These are phyloP conservation scores for Axinella damicornis DNA, from an alignment of 37 sponge, comb jelly and placozoan genomes.

Conservation along the genomic window DNA sequence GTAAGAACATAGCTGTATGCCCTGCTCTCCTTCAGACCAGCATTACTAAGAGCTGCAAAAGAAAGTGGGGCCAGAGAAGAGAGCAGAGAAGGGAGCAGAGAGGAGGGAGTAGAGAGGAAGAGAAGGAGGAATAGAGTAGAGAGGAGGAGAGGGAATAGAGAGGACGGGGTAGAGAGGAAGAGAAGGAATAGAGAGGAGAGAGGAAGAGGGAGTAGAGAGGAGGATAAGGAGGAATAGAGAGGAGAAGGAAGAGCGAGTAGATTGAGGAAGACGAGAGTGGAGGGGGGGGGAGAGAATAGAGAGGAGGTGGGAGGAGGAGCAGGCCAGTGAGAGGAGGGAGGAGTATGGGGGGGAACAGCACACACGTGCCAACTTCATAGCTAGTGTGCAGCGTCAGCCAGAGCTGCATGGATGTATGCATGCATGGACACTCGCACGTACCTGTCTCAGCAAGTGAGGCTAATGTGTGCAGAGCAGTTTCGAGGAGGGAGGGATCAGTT, in stretches of 20 bases:
- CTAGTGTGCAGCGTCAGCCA: too few species aligned
- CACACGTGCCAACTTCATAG: too few species aligned
- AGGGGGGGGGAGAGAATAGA: too few species aligned
- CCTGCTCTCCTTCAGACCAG: slow-evolving; percentile 16
- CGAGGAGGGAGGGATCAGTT: slow-evolving; percentile 7
- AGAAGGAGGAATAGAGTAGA: neutral
- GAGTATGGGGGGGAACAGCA: too few species aligned
- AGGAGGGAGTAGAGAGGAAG: neutral
- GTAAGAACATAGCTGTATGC: slow-evolving; percentile 14
- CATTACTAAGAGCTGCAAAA: slow-evolving; percentile 30
- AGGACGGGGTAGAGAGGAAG: neutral
- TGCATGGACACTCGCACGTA: slow-evolving; percentile 6
- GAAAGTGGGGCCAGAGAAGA: neutral
- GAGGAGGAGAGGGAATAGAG: neutral
- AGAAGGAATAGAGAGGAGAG: neutral
- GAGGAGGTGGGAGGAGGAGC: too few species aligned
- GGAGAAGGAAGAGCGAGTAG: too few species aligned
- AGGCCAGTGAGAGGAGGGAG: too few species aligned
- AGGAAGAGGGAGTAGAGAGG: neutral
- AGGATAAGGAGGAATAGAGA: too few species aligned
- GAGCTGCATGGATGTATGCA: too few species aligned
- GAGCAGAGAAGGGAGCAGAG: neutral
- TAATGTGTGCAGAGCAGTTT: slow-evolving; percentile 37
- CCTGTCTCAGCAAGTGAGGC: slow-evolving; percentile 48
- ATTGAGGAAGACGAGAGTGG: too few species aligned